phyloP scores from a whole-genome alignment of 1,140 invertebrate genomes.

The Argopecten irradians region DNA sequence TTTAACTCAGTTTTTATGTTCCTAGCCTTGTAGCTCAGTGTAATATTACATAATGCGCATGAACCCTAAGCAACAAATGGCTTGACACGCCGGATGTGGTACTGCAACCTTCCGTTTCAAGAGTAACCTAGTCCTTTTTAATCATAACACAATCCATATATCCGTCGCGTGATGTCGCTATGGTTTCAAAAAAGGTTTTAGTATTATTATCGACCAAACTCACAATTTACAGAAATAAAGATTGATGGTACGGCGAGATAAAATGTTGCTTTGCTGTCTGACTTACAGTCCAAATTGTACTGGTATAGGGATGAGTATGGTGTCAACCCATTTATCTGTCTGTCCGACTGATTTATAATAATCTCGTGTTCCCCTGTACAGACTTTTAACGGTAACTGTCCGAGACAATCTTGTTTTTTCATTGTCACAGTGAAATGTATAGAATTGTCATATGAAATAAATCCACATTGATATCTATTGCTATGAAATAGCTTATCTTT shows the following conservation, averaged over 20 bases:
- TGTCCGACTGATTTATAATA: background rate
- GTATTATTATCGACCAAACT: background rate
- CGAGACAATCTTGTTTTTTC: conserved; percentile 21
- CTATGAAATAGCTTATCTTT: background rate
- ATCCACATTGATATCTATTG: background rate
- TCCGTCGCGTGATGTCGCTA: background rate
- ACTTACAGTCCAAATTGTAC: background rate
- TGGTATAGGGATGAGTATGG: background rate
- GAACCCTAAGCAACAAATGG: too few species aligned
- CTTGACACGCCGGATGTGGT: too few species aligned
- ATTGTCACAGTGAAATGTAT: background rate
- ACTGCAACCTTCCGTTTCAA: too few species aligned
- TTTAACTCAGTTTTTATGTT: too few species aligned
- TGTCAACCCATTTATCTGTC: background rate
- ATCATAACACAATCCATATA: background rate
- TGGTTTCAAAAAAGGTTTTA: background rate
- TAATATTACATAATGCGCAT: too few species aligned
- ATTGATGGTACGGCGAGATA: background rate
- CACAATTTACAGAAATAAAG: background rate
- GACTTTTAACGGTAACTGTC: background rate
- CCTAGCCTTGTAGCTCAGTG: too few species aligned
- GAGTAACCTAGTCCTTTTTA: background rate
- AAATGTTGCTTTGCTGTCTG: conserved; percentile 9
- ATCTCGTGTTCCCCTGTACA: background rate
- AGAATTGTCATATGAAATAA: background rate